These are phyloP conservation scores for Orthochromis malagaraziensis DNA, from an alignment of 2,113 vertebrate genomes.

Conservation along the genomic window DNA sequence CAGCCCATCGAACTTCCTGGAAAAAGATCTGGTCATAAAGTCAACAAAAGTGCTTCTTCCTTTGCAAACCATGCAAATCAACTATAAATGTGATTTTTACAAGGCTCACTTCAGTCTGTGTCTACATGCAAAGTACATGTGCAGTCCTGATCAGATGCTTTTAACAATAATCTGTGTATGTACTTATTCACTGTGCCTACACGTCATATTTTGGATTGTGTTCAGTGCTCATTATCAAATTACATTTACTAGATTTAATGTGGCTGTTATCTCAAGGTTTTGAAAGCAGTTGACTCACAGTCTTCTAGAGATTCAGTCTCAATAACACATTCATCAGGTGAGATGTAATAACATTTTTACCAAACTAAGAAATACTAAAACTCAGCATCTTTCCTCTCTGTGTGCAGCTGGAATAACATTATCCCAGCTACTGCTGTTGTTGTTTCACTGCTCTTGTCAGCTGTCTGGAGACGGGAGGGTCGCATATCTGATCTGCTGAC, in stretches of 20 bases:
- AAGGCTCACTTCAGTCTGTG: not conserved
- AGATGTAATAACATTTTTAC: not conserved
- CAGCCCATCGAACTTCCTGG: not conserved
- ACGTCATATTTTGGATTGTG: not conserved
- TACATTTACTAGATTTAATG: not conserved
- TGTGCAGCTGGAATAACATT: not conserved
- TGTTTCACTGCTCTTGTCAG: not conserved
- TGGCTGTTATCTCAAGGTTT: not conserved
- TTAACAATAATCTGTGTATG: not conserved
- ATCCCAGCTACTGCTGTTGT: not conserved
- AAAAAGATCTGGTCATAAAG: not conserved
- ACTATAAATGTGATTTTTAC: not conserved
- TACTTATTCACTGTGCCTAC: not conserved
- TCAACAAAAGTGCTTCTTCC: not conserved
- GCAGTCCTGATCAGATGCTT: not conserved
- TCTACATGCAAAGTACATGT: not conserved
- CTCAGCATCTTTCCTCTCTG: not conserved
- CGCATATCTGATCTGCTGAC: not conserved
- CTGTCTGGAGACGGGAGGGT: not conserved
- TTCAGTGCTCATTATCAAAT: not conserved
- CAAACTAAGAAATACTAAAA: not conserved
- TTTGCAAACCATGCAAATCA: not conserved
- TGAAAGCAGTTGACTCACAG: not conserved
- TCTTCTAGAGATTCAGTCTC: not conserved
- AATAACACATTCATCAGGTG: not conserved